Evolutionary conservation across 2,113 vertebrate genomes (phyloP).

Genomic region (Nymphicus hollandicus): DNA sequence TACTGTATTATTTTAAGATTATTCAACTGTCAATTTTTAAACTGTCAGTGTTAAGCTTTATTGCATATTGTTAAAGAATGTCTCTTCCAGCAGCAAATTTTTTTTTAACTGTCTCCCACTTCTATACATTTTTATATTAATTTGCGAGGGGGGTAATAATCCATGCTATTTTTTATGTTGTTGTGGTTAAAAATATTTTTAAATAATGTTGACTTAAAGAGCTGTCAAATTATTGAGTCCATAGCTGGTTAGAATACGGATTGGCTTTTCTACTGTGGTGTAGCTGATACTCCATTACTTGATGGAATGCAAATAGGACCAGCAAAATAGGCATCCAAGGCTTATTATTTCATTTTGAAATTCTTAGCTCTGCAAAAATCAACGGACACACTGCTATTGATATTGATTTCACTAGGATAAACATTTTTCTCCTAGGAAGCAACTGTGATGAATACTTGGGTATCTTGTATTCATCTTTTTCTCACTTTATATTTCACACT

Average conservation of each 20-base stretch:
- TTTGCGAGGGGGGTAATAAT: neutral
- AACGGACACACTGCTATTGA: neutral
- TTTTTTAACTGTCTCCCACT: neutral
- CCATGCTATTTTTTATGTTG: neutral
- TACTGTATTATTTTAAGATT: neutral
- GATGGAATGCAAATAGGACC: neutral
- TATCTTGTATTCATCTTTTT: neutral
- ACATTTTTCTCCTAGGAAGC: neutral
- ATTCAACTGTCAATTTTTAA: constrained; percentile 14
- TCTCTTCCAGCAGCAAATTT: neutral
- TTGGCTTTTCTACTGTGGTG: neutral
- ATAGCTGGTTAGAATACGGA: neutral
- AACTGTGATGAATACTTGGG: neutral
- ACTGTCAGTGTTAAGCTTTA: neutral
- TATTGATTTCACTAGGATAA: neutral
- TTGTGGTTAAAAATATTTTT: constrained; percentile 11
- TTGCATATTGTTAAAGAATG: neutral
- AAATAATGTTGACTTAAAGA: neutral
- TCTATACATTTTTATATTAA: neutral
- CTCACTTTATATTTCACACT: neutral
- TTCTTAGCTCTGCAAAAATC: neutral
- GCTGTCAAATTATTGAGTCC: neutral
- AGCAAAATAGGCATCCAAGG: neutral
- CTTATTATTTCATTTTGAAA: neutral
- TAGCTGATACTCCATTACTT: neutral